phyloP scores from a whole-genome alignment of 2,888 invertebrate genomes.

The Timema podura region DNA sequence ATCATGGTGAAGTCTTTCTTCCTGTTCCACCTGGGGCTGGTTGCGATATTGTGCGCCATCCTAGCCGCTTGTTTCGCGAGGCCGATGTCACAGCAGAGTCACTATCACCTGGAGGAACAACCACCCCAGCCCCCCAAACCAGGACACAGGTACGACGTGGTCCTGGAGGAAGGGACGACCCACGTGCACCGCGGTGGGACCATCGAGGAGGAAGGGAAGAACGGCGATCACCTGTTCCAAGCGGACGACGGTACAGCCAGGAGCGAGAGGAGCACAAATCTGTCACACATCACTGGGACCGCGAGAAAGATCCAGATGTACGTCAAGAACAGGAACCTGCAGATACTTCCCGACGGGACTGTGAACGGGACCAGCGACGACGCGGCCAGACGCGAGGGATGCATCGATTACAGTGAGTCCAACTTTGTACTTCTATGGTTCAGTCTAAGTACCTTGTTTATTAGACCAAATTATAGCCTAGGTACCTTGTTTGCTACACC shows the following conservation, averaged over 20 bases:
- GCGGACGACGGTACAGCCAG: conserved; percentile 47
- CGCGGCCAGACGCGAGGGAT: conserved; percentile 57
- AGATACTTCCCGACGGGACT: conserved; percentile 77
- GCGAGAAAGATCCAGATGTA: conserved; percentile 78
- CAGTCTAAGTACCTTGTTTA: too few species aligned
- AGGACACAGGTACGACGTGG: conserved; percentile 3
- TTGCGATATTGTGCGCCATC: conserved; percentile 2
- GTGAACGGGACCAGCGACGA: conserved; percentile 79
- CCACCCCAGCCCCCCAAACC: background rate
- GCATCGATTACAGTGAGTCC: conserved; percentile 73
- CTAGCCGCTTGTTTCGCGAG: background rate
- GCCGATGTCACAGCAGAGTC: background rate
- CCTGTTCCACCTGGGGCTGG: conserved; percentile 1
- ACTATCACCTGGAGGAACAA: too few species aligned
- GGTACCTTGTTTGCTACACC: too few species aligned
- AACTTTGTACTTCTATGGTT: background rate
- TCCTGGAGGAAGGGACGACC: too few species aligned
- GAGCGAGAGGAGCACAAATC: conserved; percentile 73
- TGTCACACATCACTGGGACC: conserved; percentile 75
- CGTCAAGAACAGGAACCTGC: conserved; percentile 78
- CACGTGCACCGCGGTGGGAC: background rate
- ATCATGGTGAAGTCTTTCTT: too few species aligned
- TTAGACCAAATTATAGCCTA: too few species aligned
- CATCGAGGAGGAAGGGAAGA: background rate
- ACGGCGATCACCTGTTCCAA: conserved; percentile 23